Base-by-base conservation (phyloP, 2,113 vertebrate genomes). In the Piliocolobus tephrosceles region DNA sequence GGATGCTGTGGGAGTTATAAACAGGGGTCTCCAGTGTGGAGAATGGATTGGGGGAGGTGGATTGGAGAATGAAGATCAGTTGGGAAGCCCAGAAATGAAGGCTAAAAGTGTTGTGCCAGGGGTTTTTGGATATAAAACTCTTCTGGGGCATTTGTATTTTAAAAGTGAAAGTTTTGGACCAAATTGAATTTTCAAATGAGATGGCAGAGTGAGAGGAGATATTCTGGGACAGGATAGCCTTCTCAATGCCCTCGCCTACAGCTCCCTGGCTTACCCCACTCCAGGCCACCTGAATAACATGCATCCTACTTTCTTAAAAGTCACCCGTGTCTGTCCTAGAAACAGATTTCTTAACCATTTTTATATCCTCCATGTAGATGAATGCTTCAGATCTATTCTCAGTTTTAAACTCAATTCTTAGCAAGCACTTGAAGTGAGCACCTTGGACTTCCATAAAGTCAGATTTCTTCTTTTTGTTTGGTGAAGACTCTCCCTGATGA, bases 361-460 rank as follows among this genome's bases (percentile, higher is more conserved):
- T 32, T n/a, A 32, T 32, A 68, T 38, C 43, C 13, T 40, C 83
- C n/a, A 45, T 0, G 3, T 10, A 12, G 32, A 40, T 81, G 73
- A 85, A 85, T 20, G 50, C 40, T 43, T 52, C 18, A 84, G 11
- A 4, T 52, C 35, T 57, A 5, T 58, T 68, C 14, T 73, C n/a
- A 43, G 23, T 83, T 93, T 86, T 72, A 88, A 84, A 86, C 16
- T 25, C 25, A 95, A 2, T 83, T 91, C 72, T 90, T 64, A 43
- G 40, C 35, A 93, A 94, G 55, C 35, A 70, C n/a, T 78, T 55
- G 32, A 82, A 86, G 2, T 17, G 1, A 89, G n/a, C 10, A 17
- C 16, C 27, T 70, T 82, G 35, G 14, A 17, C 32, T n/a, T 35
- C 38, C 25, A 83, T 11, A 80, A 78, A 84, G 38, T 50, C 40